Evolutionary conservation across 1,140 invertebrate genomes (phyloP).

Genomic region (Atta cephalotes): DNA sequence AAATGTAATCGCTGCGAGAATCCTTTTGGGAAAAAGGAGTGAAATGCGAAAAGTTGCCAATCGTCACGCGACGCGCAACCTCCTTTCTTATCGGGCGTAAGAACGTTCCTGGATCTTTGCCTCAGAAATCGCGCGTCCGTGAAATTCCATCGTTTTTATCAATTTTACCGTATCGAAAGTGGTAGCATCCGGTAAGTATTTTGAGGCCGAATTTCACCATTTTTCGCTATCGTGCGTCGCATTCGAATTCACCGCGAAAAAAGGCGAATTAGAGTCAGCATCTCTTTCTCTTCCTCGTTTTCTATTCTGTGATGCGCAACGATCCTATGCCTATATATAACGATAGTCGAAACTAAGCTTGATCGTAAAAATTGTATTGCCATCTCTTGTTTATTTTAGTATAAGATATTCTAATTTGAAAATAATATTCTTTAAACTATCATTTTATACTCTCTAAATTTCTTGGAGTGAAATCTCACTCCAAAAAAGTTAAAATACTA

Average conservation of each 20-base stretch:
- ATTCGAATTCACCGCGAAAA: constrained; percentile 33
- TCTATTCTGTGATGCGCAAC: constrained; percentile 39
- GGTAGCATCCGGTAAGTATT: constrained; percentile 38
- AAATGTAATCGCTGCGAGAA: background rate
- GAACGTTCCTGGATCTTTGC: constrained; percentile 36
- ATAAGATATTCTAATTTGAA: background rate
- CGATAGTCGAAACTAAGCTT: background rate
- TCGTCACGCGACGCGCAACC: constrained; percentile 38
- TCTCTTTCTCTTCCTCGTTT: constrained; percentile 46
- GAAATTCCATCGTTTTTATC: constrained; percentile 53
- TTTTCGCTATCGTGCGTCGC: constrained; percentile 41
- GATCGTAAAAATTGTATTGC: background rate
- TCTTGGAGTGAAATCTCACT: too few species aligned
- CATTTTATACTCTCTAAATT: background rate
- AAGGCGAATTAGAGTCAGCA: background rate
- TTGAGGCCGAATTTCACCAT: constrained; percentile 56
- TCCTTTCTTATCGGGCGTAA: constrained; percentile 45
- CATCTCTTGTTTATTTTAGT: background rate
- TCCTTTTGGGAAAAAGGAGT: background rate
- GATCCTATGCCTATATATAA: constrained; percentile 10
- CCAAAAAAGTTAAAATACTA: too few species aligned
- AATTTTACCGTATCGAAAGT: constrained; percentile 40
- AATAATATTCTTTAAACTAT: background rate
- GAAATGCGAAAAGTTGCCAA: constrained; percentile 36
- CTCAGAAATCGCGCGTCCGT: constrained; percentile 44